Evolutionary conservation across 2,113 vertebrate genomes (phyloP), one percentile per base, ranked within the genome.

Genomic region (Oceanodroma tethys): DNA sequence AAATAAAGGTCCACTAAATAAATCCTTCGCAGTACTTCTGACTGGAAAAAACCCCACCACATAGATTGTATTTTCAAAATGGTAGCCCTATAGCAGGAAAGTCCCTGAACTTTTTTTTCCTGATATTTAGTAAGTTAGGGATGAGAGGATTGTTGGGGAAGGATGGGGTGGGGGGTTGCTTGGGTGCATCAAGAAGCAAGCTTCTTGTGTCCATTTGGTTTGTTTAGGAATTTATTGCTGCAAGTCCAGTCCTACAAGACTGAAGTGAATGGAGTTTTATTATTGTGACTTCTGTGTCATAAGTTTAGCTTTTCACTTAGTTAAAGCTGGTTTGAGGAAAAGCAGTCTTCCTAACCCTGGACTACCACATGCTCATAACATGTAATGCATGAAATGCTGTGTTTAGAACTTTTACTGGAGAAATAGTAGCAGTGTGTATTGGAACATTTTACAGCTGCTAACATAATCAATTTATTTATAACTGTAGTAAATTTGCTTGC

Each of bases 401-500:
- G 14, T 87, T 94, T 82, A 73, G 50, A 86, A 88, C 32, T 6
- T 75, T 83, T 86, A 58, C 30, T 73, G 38, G 9, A 90, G 78
- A 73, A 90, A 56, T 17, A 88, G 90, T 73, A 66, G 30, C 36
- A 56, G 53, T 66, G 20, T 92, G 50, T 81, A 47, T 23, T 81
- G 75, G 38, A 95, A 92, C 34, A 87, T 84, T 89, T 94, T 91
- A 92, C 73, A 92, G 58, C 81, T 93, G 66, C 48, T 93, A 88
- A 87, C 50, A 86, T 90, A 86, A 93, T 88, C 55, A 55, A n/a
- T 95, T 91, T 93, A 94, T 95, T 95, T 96, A 86, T 90, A 96
- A 86, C 71, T 65, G 67, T 81, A 92, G 81, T 92, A 95, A 90
- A 95, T 93, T 86, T 95, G 34, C 66, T 94, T 93, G 34, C 75